phyloP scores from a whole-genome alignment of 2,797 vertebrate species.

The Scolopax rusticola region DNA sequence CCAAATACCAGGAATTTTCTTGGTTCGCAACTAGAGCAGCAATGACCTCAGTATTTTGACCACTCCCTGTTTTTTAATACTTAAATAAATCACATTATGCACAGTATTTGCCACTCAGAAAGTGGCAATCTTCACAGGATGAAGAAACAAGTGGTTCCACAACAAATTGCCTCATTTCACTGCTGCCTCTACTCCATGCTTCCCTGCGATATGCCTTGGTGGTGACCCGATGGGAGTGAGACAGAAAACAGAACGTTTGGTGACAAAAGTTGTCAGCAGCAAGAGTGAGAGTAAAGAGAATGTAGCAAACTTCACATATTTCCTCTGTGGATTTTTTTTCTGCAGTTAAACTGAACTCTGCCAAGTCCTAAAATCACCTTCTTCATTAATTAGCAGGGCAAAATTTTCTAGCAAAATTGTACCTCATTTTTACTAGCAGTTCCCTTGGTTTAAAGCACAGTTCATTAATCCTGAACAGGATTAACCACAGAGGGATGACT shows the following conservation, averaged over 20 bases:
- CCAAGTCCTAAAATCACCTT: slow-evolving; percentile 28
- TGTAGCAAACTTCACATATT: not conserved
- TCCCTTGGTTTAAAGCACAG: slow-evolving; percentile 39
- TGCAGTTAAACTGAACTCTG: not conserved
- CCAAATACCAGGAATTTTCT: not conserved
- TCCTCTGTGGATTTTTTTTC: not conserved
- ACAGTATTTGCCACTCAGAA: not conserved
- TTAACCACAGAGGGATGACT: slow-evolving; percentile 26
- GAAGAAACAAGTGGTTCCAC: not conserved
- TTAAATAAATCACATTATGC: not conserved
- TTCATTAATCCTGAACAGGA: slow-evolving; percentile 50
- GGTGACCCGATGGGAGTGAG: not conserved
- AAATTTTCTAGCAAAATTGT: slow-evolving; percentile 53
- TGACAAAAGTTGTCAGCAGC: not conserved
- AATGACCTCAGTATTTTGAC: not conserved
- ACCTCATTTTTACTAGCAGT: slow-evolving; percentile 19
- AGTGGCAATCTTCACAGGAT: no score
- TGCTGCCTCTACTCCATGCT: not conserved
- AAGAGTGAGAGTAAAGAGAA: not conserved
- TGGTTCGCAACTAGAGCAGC: not conserved
- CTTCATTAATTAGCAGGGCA: slow-evolving; percentile 52
- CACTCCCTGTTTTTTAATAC: not conserved
- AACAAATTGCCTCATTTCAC: not conserved
- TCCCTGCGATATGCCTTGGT: not conserved
- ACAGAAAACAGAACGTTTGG: not conserved